Base-by-base conservation (phyloP, 2,113 vertebrate species). In the Callorhinus ursinus region DNA sequence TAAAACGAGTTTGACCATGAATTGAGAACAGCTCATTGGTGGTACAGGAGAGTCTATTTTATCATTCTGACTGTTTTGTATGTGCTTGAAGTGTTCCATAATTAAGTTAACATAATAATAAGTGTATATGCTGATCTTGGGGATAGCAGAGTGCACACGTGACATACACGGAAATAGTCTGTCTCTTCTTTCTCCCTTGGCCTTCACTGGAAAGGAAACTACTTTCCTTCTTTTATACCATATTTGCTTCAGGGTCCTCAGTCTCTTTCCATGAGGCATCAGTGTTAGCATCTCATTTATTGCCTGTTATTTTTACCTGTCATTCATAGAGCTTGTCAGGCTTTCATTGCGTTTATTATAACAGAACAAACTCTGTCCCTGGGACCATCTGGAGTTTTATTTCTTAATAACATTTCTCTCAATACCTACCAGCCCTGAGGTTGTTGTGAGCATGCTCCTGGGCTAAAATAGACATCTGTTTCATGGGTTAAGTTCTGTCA, bases 391-490 rank as follows among this genome's bases (percentile, higher is more conserved):
- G 93, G 83, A 95, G 21, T 53, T 90, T 51, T 96, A 14, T 59
- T 93, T 33, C 19, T 97, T 91, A 83, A 90, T 95, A 69, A 93
- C 19, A 22, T 90, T 94, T 90, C 81, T 83, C 91, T 96, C 59
- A 93, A 84, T 24, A 89, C 12, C 82, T 97, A 93, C 49, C 55
- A 51, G 67, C 90, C 79, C 39, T 28, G 46, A 94, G 95, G 12
- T n/a, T 55, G 67, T 87, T 74, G 85, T 39, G 90, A 93, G 83
- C 90, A 83, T 72, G 0, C 28, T 51, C 59, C 0, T 69, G 53
- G 81, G 74, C 91, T 97, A 95, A 98, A 98, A 93, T 4, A 90
- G 7, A 3, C 72, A 96, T 63, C 90, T 95, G 90, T 42, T 97
- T 77, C 63, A 53, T 83, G 42, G 28, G 79, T 16, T 16, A 77